Base-by-base conservation (phyloP, 2,888 invertebrate genomes). In the Thymelicus acteon region DNA sequence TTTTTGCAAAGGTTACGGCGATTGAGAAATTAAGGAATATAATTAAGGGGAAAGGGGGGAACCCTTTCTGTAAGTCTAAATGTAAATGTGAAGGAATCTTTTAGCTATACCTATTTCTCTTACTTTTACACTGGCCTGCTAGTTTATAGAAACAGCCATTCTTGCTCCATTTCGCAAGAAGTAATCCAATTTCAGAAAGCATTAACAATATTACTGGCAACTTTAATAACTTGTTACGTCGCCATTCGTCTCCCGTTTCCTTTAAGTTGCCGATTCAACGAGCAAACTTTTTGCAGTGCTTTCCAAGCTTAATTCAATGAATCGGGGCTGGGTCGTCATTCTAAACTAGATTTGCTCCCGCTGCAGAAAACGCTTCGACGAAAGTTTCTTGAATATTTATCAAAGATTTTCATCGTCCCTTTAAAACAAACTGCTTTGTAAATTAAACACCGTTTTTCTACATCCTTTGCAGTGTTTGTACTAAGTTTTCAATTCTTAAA, bases 271-370 rank as follows among this genome's bases (percentile, higher is more conserved):
- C 40, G n/a, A 13, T 49, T 7, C 71, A 72, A 70, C 67, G 60
- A 60, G 67, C 72, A 71, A 74, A 76, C 74, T 76, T 67, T 67
- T 65, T 60, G 63, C 69, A 52, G 69, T 58, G 58, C 64, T 67
- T 70, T 67, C 70, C 49, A 54, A 58, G 57, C 64, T 60, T 73
- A 74, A 74, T 74, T 73, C 65, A 72, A 73, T 74, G 72, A 69
- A 70, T 67, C 57, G 64, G 63, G 70, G 48, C 60, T 44, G 67
- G 54, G 67, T 70, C 70, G 65, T 61, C 73, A 60, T 40, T 48
- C 52, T 64, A 62, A 74, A 73, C 67, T 40, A 63, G 67, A 73
- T 73, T 74, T 73, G 67, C 44, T 47, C 67, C 44, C n/a, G 40
- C 64, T 60, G 67, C 67, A 67, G 72, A 67, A 57, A 63, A 63